Conservation (phyloP, 2,888 invertebrate species). For the Onchidella celtica region DNA sequence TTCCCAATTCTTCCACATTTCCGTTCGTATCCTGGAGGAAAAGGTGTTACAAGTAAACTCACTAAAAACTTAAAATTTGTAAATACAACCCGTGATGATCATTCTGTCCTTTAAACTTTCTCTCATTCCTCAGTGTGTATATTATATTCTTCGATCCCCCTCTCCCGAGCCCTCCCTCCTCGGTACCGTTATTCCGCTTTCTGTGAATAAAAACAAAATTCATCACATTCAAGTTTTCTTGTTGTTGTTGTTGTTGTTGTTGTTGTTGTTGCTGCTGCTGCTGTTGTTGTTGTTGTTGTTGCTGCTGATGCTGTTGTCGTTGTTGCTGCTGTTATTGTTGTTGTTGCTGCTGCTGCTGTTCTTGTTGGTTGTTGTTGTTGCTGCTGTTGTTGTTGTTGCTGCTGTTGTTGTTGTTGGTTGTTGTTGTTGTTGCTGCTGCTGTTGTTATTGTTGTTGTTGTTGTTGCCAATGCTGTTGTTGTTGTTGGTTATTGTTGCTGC, state of each 20-base stretch:
- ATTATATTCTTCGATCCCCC: too few relatives aligned
- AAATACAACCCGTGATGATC: too few relatives aligned
- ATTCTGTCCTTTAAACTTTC: too few relatives aligned
- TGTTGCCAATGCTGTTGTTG: too few relatives aligned
- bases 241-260: background rate
- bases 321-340: constrained; percentile 7
- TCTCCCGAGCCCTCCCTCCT: too few relatives aligned
- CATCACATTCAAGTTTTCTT: background rate
- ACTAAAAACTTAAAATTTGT: too few relatives aligned
- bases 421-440: constrained; percentile 13
- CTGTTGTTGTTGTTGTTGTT: constrained; percentile 19
- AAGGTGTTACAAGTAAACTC: too few relatives aligned
- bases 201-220: background rate
- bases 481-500: constrained; percentile 12
- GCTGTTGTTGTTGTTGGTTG: background rate
- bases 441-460: constrained; percentile 19
- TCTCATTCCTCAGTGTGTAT: too few relatives aligned
- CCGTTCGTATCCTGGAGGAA: too few relatives aligned
- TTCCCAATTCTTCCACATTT: background rate
- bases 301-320: constrained; percentile 15
- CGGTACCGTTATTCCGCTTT: too few relatives aligned
- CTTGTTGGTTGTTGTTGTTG: background rate
- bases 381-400: background rate
- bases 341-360: background rate
- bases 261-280: background rate